Percentiles rank a stretch among this genome's conserved stretches.
These are phyloP conservation scores for Neomorphus geoffroyi DNA, from an alignment of 2,797 vertebrate genomes.

Conservation along the genomic window DNA sequence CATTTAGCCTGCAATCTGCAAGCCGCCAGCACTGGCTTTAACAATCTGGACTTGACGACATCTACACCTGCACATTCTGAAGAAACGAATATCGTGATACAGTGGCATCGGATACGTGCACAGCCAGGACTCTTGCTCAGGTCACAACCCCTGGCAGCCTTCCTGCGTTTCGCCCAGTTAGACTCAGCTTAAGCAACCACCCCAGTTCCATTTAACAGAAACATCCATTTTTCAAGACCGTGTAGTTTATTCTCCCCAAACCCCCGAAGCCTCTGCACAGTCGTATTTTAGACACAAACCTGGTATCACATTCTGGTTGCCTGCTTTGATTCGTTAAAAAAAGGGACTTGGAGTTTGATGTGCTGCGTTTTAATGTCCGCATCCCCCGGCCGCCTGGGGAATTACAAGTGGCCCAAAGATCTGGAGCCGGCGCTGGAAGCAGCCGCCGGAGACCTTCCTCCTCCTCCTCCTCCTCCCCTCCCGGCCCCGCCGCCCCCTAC, in stretches of 20 bases:
- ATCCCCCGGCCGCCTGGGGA: not conserved
- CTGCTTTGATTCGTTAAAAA: not conserved
- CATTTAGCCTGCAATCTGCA: not conserved
- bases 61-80: not conserved
- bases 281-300: not conserved
- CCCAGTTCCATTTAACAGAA: not conserved
- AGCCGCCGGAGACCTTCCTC: not conserved
- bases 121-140: not conserved
- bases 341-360: rapidly evolving
- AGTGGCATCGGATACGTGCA: rapidly evolving
- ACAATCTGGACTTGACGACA: not conserved
- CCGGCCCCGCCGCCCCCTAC: slow-evolving; percentile 64
- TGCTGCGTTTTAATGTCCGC: not conserved
- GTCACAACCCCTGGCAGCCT: not conserved
- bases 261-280: too few species aligned
- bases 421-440: too few species aligned
- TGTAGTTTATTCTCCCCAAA: not conserved
- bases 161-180: not conserved
- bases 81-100: not conserved
- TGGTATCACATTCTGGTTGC: not conserved
- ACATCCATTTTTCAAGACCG: not conserved
- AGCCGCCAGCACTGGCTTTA: not conserved
- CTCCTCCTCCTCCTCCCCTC: not conserved
- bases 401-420: too few species aligned
- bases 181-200: not conserved